Conservation (phyloP, 2,113 vertebrate genomes). For the Pagrus major region DNA sequence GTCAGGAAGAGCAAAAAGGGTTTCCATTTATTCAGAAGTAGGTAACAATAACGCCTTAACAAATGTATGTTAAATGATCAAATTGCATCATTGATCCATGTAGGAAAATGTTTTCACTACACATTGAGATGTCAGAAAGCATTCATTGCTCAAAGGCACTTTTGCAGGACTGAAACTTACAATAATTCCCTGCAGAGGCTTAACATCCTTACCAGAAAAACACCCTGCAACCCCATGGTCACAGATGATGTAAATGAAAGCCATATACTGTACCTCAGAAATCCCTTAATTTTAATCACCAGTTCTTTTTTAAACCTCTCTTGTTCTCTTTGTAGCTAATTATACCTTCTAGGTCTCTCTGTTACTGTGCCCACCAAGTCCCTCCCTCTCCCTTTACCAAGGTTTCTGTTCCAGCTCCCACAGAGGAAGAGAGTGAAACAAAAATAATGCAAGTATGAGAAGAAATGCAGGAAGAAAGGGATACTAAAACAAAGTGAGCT, state of each 20-base stretch:
- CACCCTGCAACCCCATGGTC: background rate
- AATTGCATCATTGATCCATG: background rate
- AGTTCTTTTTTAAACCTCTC: background rate
- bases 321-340: conserved; percentile 33
- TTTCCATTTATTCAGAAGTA: background rate
- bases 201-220: background rate
- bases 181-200: background rate
- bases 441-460: conserved; percentile 72
- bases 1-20: background rate
- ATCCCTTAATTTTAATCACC: conserved; percentile 11
- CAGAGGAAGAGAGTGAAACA: conserved; percentile 81
- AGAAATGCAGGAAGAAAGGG: conserved; percentile 76
- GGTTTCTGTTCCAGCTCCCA: conserved; percentile 61
- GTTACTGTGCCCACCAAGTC: conserved; percentile 14
- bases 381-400: conserved; percentile 32
- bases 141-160: conserved; percentile 2
- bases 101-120: background rate
- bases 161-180: background rate
- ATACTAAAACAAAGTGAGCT: conserved; percentile 63
- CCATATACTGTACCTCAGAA: background rate
- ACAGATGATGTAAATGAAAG: conserved; percentile 6
- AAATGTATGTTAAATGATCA: conserved; percentile 14
- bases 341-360: conserved; percentile 23
- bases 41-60: background rate
- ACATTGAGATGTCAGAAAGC: conserved; percentile 7